phyloP scores from a whole-genome alignment of 1,140 invertebrate species.

The Tyrophagus putrescentiae region DNA sequence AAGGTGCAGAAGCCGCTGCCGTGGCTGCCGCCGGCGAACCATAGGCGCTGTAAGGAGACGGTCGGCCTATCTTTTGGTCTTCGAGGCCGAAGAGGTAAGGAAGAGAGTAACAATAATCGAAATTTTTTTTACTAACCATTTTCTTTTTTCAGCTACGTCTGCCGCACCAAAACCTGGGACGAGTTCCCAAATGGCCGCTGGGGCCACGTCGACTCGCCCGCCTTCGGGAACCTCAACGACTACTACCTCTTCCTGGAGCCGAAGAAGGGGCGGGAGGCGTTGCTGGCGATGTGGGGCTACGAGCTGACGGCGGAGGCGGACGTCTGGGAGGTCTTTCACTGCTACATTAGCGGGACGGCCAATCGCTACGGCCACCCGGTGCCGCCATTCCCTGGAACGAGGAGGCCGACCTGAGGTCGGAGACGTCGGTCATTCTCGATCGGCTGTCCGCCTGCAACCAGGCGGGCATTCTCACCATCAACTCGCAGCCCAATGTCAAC shows the following conservation, averaged over 20 bases:
- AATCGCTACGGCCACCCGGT: constrained; percentile 39
- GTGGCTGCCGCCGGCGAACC: constrained; percentile 42
- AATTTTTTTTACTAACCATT: too few relatives aligned
- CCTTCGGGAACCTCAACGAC: constrained; percentile 45
- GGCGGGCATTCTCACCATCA: constrained; percentile 43
- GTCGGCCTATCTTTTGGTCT: constrained; percentile 49
- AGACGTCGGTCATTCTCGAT: constrained; percentile 40
- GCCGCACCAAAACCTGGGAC: constrained; percentile 45
- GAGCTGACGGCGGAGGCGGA: constrained; percentile 39
- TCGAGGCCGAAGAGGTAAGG: constrained; percentile 43
- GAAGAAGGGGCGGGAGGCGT: constrained; percentile 36
- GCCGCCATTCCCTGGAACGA: constrained; percentile 44
- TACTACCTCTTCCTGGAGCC: constrained; percentile 45
- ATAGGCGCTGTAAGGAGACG: constrained; percentile 37
- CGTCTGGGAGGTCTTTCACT: constrained; percentile 43
- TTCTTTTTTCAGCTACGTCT: too few relatives aligned
- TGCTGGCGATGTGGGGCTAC: constrained; percentile 42
- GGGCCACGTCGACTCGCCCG: constrained; percentile 44
- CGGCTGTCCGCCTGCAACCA: constrained; percentile 40
- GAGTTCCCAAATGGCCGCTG: constrained; percentile 49
- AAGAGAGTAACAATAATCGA: too few relatives aligned
- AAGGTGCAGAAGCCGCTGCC: constrained; percentile 39
- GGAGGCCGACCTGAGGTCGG: constrained; percentile 37
- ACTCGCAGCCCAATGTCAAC: constrained; percentile 44
- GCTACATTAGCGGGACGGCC: constrained; percentile 36